Evolutionary conservation across 1,140 invertebrate species (phyloP).

Genomic region (Saccostrea echinata): DNA sequence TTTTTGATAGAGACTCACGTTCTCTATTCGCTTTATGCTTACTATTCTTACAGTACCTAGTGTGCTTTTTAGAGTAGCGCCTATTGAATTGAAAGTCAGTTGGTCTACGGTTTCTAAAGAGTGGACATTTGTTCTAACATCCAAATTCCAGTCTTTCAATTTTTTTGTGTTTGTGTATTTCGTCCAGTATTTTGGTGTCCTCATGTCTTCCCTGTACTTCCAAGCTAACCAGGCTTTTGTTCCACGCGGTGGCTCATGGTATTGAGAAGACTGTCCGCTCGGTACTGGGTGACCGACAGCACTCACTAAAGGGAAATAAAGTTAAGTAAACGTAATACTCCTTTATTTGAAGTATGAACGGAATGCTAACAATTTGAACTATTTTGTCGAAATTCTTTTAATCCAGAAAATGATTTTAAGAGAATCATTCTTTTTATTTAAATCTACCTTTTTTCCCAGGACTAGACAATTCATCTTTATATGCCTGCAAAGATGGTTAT

Average conservation of each 20-base stretch:
- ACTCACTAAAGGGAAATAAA: neutral
- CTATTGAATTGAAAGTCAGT: constrained; percentile 20
- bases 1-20: constrained; percentile 56
- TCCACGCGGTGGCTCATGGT: constrained; percentile 30
- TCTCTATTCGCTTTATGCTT: constrained; percentile 62
- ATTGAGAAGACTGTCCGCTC: neutral
- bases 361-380: neutral
- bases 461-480: neutral
- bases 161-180: constrained; percentile 38
- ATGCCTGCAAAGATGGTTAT: neutral
- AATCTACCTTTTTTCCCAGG: neutral
- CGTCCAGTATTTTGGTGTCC: constrained; percentile 52
- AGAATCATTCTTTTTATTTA: neutral
- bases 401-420: no score
- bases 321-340: neutral
- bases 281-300: neutral
- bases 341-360: neutral
- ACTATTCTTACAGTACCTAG: constrained; percentile 44
- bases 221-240: constrained; percentile 37
- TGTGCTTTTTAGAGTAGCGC: neutral
- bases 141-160: constrained; percentile 48
- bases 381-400: no score
- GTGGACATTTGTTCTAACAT: neutral
- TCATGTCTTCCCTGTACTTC: constrained; percentile 34
- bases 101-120: constrained; percentile 11